Base-by-base conservation (phyloP, 2,113 vertebrate species). In the Engystomops pustulosus region DNA sequence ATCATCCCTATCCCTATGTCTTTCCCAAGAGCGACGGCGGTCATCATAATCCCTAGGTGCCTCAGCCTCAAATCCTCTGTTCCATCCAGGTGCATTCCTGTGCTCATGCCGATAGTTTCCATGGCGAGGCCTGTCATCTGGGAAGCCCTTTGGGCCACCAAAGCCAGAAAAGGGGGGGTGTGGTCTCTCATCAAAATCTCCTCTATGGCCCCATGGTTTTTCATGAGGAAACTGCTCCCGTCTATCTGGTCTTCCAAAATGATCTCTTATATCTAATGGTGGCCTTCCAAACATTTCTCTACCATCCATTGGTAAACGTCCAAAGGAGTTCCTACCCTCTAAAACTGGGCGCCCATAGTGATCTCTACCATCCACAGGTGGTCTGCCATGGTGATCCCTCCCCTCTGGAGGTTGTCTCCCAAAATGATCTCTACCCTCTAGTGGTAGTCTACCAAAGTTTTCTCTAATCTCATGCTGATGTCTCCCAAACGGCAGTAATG, bases 141-240 rank as follows among this genome's bases (percentile, higher is more conserved):
- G 96, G 88, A 98, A 96, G 85, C 94, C 91, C 90, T 98, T 97
- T 20, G 95, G 93, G 30, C 92, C 94, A 27, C 91, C 91, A 75
- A 94, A 92, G 53, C 92, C 81, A 87, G 95, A 92, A 9, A 94
- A 92, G 36, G 92, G 90, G 62, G 94, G 95, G 76, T 95, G 91
- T 81, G 98, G 96, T 71, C 98, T 92, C 86, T 99, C 98, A 87
- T 99, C 98, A 90, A 97, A 97, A 93, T 99, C 98, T 87, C 96
- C 96, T 90, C 96, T 93, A 25, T 95, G 96, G 68, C 94, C 97
- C 98, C 98, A 99, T 7, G 96, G 96, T 82, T 94, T 98, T 83
- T 99, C 97, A 27, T 94, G 93, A 84, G 95, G 95, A 88, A 98
- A 99, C 67, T 95, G 89, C n/a, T 99, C 96, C 65, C 97, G 92